A percentile compares a stretch with the other conserved stretches of the same genome.
Conservation (phyloP, 2,888 invertebrate genomes). For the Drosophila borborema region DNA sequence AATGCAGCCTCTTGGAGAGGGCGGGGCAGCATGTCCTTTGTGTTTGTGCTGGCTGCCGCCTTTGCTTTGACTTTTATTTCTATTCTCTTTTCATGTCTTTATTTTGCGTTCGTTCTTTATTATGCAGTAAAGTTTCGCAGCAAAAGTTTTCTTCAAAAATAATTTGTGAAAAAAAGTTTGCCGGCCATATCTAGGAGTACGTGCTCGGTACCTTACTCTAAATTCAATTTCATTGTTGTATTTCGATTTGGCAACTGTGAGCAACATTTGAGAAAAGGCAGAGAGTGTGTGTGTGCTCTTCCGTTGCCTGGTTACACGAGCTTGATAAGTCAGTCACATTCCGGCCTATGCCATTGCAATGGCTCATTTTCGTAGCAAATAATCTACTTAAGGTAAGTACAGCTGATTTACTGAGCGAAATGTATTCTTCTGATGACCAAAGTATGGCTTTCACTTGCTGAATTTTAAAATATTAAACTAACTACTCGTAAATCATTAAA, state of each 20-base stretch:
- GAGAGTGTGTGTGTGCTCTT: background rate
- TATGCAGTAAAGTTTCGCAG: conserved; percentile 75
- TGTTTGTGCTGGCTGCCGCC: conserved; percentile 22
- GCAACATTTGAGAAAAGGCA: background rate
- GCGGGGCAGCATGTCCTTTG: conserved; percentile 32
- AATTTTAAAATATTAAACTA: background rate
- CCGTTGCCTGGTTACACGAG: conserved; percentile 56
- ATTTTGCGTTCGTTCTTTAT: conserved; percentile 57
- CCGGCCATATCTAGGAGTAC: conserved; percentile 70
- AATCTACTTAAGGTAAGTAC: conserved; percentile 38
- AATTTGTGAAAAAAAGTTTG: conserved; percentile 75
- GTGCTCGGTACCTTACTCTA: conserved; percentile 73
- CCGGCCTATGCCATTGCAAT: conserved; percentile 21
- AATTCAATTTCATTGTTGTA: conserved; percentile 75
- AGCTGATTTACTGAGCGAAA: conserved; percentile 12
- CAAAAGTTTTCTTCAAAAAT: conserved; percentile 72
- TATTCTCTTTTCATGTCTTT: conserved; percentile 21
- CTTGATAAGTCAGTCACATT: conserved; percentile 37
- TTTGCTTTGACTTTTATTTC: conserved; percentile 41
- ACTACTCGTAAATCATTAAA: background rate
- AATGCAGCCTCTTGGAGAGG: conserved; percentile 17
- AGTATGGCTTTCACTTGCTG: background rate
- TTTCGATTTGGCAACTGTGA: conserved; percentile 26
- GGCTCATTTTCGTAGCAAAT: conserved; percentile 29
- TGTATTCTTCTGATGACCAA: conserved; percentile 3